Conservation (phyloP, 1,140 invertebrate species). For the Cylas formicarius region DNA sequence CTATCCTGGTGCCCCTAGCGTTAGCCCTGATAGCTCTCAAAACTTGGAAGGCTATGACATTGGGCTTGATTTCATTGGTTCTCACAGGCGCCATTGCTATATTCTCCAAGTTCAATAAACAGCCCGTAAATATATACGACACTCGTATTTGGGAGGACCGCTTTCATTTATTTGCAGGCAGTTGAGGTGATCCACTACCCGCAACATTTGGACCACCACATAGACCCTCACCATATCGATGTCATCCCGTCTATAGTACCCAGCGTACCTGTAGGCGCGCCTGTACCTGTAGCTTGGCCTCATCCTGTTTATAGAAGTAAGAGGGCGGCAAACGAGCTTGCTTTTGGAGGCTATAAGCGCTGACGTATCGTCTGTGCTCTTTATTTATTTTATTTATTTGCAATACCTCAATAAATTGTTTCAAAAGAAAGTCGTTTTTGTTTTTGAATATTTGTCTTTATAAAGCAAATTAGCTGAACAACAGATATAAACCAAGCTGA, state of each 20-base stretch:
- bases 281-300: constrained; percentile 4
- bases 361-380: background rate
- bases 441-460: no score
- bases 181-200: constrained; percentile 77
- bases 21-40: constrained; percentile 74
- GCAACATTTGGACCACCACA: constrained; percentile 55
- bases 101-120: constrained; percentile 71
- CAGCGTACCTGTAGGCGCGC: background rate
- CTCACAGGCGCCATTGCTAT: constrained; percentile 73
- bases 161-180: constrained; percentile 41
- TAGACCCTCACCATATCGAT: constrained; percentile 36
- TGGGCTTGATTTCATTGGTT: constrained; percentile 75
- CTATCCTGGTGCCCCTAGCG: constrained; percentile 69
- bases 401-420: no score
- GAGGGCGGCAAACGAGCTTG: constrained; percentile 8
- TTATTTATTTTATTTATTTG: background rate
- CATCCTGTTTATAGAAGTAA: constrained; percentile 15
- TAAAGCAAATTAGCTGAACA: no score
- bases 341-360: constrained; percentile 7
- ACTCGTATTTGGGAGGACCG: constrained; percentile 7
- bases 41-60: constrained; percentile 81
- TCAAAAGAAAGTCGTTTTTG: no score
- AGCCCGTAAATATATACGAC: constrained; percentile 51
- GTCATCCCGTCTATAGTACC: constrained; percentile 2
- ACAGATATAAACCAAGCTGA: no score